Base-by-base conservation (phyloP, 2,113 vertebrate genomes). In the Delphinus delphis region DNA sequence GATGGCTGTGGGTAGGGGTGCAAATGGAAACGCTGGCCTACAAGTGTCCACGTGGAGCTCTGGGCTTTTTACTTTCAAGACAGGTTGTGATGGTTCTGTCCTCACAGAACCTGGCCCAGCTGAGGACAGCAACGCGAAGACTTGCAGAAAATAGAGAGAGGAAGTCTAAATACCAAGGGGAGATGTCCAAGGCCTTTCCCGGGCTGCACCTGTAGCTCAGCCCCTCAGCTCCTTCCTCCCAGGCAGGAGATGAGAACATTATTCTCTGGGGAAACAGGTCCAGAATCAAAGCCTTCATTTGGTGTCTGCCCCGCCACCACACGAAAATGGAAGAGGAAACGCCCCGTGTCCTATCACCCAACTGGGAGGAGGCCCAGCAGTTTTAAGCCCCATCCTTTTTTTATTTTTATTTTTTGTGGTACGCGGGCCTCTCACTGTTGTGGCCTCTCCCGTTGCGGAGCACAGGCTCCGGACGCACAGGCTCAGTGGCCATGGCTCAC, bases 111-210 rank as follows among this genome's bases (percentile, higher is more conserved):
- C 0, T 1, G 12, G 76, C 86, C 83, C 23, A 21, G 70, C 15
- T 1, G 26, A 58, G 53, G 36, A 41, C 76, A n/a, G 53, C 63
- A 13, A 38, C 0, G 26, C 13, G 33, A 18, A 53, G 5, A 53
- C 53, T 2, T 20, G 8, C 14, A 47, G 53, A 33, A 88, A 80
- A 79, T 1, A 36, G 3, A 41, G 28, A 76, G 36, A 31, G 2
- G 6, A 38, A 9, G 36, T 62, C n/a, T 41, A 6, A 18, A 38
- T 7, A 17, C 0, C 1, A 26, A 26, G 44, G 6, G 10, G 7
- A 73, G 23, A 38, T 7, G 9, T 8, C 73, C 23, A 8, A 47
- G 55, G 17, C 76, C n/a, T 41, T 18, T 8, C 13, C 41, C 21
- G 12, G 15, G 5, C 85, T 26, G 33, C 5, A 38, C 28, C 36